Evolutionary conservation across 92 coral and sea anemone species (phyloP).

Genomic region (Umimayanthus chanpuru): DNA sequence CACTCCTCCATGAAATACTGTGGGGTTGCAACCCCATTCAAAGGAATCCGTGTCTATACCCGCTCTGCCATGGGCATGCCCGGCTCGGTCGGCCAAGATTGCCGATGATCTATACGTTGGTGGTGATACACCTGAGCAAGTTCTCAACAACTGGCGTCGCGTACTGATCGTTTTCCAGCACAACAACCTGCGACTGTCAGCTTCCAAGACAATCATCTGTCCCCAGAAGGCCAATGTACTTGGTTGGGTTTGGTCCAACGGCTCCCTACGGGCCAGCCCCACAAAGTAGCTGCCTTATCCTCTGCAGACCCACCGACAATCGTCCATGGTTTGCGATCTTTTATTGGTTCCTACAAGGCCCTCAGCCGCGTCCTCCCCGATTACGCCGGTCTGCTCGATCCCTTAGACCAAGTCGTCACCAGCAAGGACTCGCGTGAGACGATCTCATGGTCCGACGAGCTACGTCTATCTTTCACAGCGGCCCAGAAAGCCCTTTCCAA

Average conservation of each 20-base stretch:
- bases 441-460: conserved; percentile 6
- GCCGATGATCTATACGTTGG: conserved; percentile 41
- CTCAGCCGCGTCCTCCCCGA: too few species aligned
- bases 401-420: neutral
- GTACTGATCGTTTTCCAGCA: conserved; percentile 10
- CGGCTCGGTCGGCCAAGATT: conserved; percentile 32
- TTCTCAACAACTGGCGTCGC: conserved; percentile 51
- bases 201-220: too few species aligned
- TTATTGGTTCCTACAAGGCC: too few species aligned
- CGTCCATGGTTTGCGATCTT: too few species aligned
- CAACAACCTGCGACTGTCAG: too few species aligned
- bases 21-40: conserved; percentile 40
- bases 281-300: conserved; percentile 51
- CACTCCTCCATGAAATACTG: too few species aligned
- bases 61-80: conserved; percentile 65
- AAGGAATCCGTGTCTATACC: conserved; percentile 47
- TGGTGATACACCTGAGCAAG: conserved; percentile 41
- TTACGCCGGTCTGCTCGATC: too few species aligned
- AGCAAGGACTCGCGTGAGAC: neutral
- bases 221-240: conserved; percentile 46
- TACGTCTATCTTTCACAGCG: neutral
- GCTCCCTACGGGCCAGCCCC: too few species aligned
- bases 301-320: conserved; percentile 42
- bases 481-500: conserved; percentile 8
- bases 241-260: too few species aligned